Evolutionary conservation across 2,888 invertebrate species (phyloP).

Genomic region (Leptinotarsa tumamoca): DNA sequence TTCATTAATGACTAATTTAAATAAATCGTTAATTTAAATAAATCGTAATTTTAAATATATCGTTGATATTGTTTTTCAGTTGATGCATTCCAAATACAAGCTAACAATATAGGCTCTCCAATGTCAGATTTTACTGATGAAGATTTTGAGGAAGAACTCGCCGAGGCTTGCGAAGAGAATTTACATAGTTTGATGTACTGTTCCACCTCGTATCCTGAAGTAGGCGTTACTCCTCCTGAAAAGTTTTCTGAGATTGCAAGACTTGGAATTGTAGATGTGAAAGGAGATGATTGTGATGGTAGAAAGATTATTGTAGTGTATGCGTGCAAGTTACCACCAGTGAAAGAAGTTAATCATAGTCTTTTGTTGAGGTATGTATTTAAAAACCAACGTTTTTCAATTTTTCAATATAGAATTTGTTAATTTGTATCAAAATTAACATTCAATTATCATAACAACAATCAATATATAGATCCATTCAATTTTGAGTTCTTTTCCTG

Average conservation of each 20-base stretch:
- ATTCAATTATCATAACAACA: neutral
- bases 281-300: constrained; percentile 86
- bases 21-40: too few species aligned
- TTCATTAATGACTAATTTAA: too few species aligned
- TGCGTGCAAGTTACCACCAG: constrained; percentile 81
- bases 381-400: too few species aligned
- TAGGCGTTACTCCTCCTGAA: constrained; percentile 72
- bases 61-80: constrained; percentile 49
- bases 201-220: constrained; percentile 66
- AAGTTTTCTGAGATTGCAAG: constrained; percentile 74
- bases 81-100: constrained; percentile 63
- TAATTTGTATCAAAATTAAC: neutral
- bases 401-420: neutral
- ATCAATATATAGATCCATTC: too few species aligned
- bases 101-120: constrained; percentile 72
- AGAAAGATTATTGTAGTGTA: constrained; percentile 96
- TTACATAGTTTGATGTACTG: constrained; percentile 61
- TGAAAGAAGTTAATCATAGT: constrained; percentile 69
- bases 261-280: constrained; percentile 85
- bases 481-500: too few species aligned
- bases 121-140: constrained; percentile 91
- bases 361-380: constrained; percentile 75
- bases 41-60: too few species aligned
- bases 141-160: constrained; percentile 90
- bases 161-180: constrained; percentile 70